Evolutionary conservation across 35 echinoderm and acorn worm genomes (phyloP).

Genomic region (Strongylocentrotus purpuratus): DNA sequence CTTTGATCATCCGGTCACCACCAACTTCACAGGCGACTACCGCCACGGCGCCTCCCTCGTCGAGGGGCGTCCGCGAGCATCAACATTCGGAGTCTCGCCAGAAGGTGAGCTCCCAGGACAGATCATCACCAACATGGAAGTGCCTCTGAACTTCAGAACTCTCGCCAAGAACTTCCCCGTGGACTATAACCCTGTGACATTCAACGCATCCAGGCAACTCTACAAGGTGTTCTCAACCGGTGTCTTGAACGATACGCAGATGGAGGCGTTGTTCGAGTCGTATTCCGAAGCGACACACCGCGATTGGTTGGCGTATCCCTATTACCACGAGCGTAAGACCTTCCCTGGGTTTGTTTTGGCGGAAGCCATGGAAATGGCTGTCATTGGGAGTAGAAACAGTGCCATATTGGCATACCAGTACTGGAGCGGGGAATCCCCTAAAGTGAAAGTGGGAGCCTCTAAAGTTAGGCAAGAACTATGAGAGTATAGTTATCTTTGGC

Average conservation of each 20-base stretch:
- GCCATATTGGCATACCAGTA: constrained; percentile 73
- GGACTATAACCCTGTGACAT: no score
- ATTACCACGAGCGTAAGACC: constrained; percentile 55
- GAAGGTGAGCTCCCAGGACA: constrained; percentile 50
- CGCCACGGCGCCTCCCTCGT: constrained; percentile 72
- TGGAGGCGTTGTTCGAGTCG: constrained; percentile 65
- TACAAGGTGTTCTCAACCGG: no score
- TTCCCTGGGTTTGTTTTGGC: constrained; percentile 67
- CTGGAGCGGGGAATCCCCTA: constrained; percentile 51
- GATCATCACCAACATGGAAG: constrained; percentile 67
- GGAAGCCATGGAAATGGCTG: constrained; percentile 81
- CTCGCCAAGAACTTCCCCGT: no score
- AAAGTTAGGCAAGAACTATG: constrained; percentile 29
- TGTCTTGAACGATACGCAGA: no score
- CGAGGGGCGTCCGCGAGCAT: constrained; percentile 58
- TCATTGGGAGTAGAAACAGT: constrained; percentile 72
- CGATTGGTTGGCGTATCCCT: constrained; percentile 84
- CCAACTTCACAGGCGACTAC: constrained; percentile 66
- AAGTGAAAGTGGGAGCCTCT: no score
- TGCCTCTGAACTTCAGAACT: no score
- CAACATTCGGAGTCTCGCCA: constrained; percentile 59
- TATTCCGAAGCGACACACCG: background rate
- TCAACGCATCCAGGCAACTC: no score
- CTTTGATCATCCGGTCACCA: constrained; percentile 58
- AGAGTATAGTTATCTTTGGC: background rate